Percentiles rank a stretch among this genome's conserved stretches.
Conservation (phyloP, 2,113 vertebrate genomes). For the Rhinoptilus africanus region DNA sequence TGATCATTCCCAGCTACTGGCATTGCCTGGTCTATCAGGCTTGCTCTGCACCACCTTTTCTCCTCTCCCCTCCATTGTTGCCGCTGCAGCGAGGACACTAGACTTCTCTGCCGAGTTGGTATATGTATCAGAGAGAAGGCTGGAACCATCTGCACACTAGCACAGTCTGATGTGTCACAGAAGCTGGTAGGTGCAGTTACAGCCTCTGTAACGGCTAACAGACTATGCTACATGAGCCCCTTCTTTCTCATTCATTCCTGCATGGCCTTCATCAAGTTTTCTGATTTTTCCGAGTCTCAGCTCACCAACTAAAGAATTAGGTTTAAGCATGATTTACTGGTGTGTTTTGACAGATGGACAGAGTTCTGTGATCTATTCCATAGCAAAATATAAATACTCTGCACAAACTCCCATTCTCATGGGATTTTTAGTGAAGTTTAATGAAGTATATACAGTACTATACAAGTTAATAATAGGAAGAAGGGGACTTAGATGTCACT, state of each 20-base stretch:
- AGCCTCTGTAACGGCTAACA: not conserved
- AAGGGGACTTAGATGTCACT: not conserved
- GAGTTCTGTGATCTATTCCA: not conserved
- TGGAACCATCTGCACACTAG: not conserved
- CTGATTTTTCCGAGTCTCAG: not conserved
- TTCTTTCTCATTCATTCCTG: not conserved
- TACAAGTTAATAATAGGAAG: not conserved
- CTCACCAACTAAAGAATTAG: not conserved
- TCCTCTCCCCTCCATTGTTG: not conserved
- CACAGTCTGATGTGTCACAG: not conserved
- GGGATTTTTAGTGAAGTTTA: not conserved
- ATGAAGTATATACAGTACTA: not conserved
- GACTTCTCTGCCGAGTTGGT: not conserved
- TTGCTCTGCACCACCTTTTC: not conserved
- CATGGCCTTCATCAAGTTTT: not conserved
- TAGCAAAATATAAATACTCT: not conserved
- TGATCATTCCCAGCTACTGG: slow-evolving; percentile 13
- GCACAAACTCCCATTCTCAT: not conserved
- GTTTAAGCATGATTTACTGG: not conserved
- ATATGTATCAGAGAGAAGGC: not conserved
- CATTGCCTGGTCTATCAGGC: not conserved
- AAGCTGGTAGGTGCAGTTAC: not conserved
- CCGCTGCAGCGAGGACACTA: not conserved
- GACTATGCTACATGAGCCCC: not conserved
- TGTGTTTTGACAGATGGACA: not conserved